Conservation (phyloP, 1,140 invertebrate species). For the Archivesica marissinica region DNA sequence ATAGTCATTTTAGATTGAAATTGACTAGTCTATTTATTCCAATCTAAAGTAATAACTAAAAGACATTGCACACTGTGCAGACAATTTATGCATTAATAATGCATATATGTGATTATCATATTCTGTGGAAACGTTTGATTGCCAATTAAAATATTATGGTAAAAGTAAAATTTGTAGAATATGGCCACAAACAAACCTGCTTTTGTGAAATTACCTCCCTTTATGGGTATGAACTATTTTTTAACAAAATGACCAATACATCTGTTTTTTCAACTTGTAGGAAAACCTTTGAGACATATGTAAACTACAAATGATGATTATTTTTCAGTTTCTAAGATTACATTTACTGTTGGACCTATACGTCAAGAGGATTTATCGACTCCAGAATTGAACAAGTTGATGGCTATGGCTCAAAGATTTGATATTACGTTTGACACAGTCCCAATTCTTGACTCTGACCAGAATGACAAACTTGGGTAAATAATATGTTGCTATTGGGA, state of each 20-base stretch:
- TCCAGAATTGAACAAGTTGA: conserved; percentile 51
- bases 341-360: conserved; percentile 55
- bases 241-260: no score
- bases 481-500: no score
- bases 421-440: conserved; percentile 58
- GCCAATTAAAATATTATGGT: no score
- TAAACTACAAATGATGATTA: background rate
- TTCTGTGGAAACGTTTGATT: no score
- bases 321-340: conserved; percentile 54
- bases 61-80: background rate
- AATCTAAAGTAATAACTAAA: background rate
- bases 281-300: background rate
- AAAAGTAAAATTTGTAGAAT: no score
- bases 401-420: conserved; percentile 58
- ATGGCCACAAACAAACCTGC: no score
- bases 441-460: conserved; percentile 51
- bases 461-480: conserved; percentile 54
- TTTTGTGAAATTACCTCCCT: no score
- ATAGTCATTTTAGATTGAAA: no score
- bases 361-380: conserved; percentile 54
- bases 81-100: no score
- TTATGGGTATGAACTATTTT: no score
- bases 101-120: no score
- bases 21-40: background rate
- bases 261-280: no score